Evolutionary conservation across 2,113 vertebrate genomes (phyloP).

Genomic region (Octodon degus): DNA sequence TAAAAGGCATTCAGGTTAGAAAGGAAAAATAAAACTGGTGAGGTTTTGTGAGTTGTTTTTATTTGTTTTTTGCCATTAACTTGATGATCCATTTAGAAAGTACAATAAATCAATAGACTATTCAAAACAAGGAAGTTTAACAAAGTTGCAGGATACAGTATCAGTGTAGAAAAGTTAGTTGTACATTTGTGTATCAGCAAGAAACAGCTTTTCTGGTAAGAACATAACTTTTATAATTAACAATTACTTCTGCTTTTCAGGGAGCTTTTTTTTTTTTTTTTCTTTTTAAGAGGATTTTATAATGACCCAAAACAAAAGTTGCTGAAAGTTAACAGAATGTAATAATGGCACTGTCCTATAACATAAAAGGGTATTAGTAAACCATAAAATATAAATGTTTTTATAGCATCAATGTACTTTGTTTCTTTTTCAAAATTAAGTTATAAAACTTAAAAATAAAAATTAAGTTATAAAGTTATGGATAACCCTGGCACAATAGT

Average conservation of each 20-base stretch:
- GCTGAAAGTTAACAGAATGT: conserved; percentile 37
- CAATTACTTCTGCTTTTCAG: conserved; percentile 32
- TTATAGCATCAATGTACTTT: background rate
- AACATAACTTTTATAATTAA: conserved; percentile 48
- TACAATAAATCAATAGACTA: background rate
- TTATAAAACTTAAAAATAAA: conserved; percentile 23
- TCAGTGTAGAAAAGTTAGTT: background rate
- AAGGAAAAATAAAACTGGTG: conserved; percentile 35
- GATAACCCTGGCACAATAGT: background rate
- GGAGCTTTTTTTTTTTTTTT: background rate
- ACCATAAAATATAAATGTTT: conserved; percentile 45
- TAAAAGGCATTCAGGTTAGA: background rate
- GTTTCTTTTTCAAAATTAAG: conserved; percentile 22
- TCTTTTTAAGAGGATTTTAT: background rate
- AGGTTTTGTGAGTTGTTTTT: background rate
- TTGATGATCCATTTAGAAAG: conserved; percentile 51
- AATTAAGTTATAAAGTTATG: conserved; percentile 23
- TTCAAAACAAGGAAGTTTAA: background rate
- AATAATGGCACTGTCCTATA: conserved; percentile 22
- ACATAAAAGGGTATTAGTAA: conserved; percentile 12
- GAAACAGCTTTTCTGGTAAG: background rate
- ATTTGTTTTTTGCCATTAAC: background rate
- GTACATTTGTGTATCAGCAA: background rate
- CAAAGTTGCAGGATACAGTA: background rate
- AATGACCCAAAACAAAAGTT: conserved; percentile 11